Evolutionary conservation across 2,797 vertebrate genomes (phyloP), one percentile per base, ranked within the genome.

Genomic region (Mormyrops boulengeri): DNA sequence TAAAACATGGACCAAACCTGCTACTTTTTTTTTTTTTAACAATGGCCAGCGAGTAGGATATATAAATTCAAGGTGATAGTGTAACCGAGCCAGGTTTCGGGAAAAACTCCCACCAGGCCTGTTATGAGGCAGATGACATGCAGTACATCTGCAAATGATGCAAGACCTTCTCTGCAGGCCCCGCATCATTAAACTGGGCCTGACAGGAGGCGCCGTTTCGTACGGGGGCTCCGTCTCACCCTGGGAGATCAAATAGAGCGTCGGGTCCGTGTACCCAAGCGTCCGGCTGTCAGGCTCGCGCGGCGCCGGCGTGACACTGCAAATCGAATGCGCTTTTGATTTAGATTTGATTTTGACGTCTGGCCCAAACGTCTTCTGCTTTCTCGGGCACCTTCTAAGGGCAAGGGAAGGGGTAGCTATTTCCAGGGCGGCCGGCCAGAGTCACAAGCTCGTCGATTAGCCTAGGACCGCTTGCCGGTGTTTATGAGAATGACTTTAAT

Each of bases 61-160:
- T 80, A 80, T 80, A 80, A 80, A 80, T 80, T 80, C 73, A 80
- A 80, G 73, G 73, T 80, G 73, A 80, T 41, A 44, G 73, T 9
- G 73, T 80, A 80, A 47, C 41, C 1, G 41, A 80, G 34, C 12
- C 30, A 73, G 66, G 12, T 34, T 73, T 73, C 30, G 3, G 66
- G 73, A 80, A 52, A 12, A 86, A 52, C 84, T 86, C 84, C 47
- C 84, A 85, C 44, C 47, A n/a, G 84, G 49, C 5, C 47, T 52
- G 84, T 55, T 52, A 86, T 52, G 49, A 86, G 50, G 73, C 38
- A 47, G 41, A 80, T 30, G 84, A 34, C 47, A 86, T 52, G 84
- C 26, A 34, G 84, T 86, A 53, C 47, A 86, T 52, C 44, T 52
- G 84, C 84, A 53, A 86, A 86, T 86, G 84, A 52, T 53, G 22